These are phyloP conservation scores for Lagodon rhomboides DNA, from an alignment of 2,797 vertebrate species.

Conservation along the genomic window DNA sequence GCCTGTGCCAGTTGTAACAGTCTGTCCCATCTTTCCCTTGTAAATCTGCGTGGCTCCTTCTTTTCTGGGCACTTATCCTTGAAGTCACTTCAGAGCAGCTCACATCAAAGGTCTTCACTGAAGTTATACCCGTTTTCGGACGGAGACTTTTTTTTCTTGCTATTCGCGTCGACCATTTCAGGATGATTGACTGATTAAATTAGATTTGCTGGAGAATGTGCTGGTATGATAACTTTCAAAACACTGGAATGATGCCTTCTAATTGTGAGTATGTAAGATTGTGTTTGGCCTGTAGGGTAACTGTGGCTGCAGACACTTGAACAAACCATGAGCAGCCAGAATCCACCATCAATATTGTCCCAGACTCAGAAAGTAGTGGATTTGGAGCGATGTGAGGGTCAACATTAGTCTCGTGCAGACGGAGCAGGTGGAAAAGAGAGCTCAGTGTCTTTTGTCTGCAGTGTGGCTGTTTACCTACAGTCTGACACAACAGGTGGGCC, in stretches of 20 bases:
- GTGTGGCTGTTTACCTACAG: slow-evolving; percentile 9
- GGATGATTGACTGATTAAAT: neutral
- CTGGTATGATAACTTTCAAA: neutral
- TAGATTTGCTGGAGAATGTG: neutral
- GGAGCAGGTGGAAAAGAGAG: slow-evolving; percentile 10
- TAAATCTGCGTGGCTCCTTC: slow-evolving; percentile 28
- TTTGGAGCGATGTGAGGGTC: neutral
- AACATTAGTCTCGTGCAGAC: slow-evolving; percentile 19
- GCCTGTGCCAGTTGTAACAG: slow-evolving; percentile 45
- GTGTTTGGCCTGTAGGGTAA: neutral
- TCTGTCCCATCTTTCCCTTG: slow-evolving; percentile 32
- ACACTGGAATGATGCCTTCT: neutral
- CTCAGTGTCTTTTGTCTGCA: slow-evolving; percentile 21
- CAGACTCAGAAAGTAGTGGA: slow-evolving; percentile 44
- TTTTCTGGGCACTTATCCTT: slow-evolving; percentile 9
- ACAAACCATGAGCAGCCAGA: slow-evolving; percentile 55
- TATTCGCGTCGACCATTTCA: neutral
- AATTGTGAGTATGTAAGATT: neutral
- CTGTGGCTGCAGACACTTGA: slow-evolving; percentile 51
- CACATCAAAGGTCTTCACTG: slow-evolving; percentile 39
- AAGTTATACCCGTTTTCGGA: slow-evolving; percentile 19
- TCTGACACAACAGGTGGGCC: slow-evolving; percentile 12
- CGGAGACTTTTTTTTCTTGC: slow-evolving; percentile 6
- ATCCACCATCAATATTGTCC: slow-evolving; percentile 59
- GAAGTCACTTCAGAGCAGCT: slow-evolving; percentile 28